A percentile compares a stretch with the other conserved stretches of the same genome.
These are phyloP conservation scores for Myotis lucifugus DNA, from an alignment of 2,113 vertebrate species.

Conservation along the genomic window DNA sequence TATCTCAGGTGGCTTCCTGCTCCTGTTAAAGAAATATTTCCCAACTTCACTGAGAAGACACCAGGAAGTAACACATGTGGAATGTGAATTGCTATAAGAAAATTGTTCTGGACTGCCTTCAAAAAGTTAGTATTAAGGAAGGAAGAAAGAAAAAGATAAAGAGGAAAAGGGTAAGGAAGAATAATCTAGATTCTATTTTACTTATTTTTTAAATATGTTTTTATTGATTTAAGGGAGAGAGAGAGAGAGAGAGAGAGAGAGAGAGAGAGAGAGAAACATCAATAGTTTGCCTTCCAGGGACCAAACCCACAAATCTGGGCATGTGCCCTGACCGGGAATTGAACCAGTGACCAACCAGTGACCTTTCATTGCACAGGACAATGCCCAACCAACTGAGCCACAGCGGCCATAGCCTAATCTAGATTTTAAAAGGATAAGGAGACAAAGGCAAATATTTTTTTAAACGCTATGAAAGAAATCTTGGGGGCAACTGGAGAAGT, in stretches of 20 bases:
- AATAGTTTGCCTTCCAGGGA: too few relatives aligned
- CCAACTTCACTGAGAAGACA: not conserved
- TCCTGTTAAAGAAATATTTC: constrained; percentile 31
- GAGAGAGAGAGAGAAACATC: too few relatives aligned
- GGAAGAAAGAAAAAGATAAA: not conserved
- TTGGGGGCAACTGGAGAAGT: not conserved
- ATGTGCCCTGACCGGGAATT: too few relatives aligned
- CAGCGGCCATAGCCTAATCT: not conserved
- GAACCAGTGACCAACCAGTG: too few relatives aligned
- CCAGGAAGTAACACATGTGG: constrained; percentile 18
- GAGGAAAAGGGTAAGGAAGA: not conserved
- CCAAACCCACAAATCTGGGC: too few relatives aligned
- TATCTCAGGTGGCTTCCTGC: not conserved
- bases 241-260: too few relatives aligned
- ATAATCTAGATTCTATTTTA: not conserved
- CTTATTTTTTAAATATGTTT: not conserved
- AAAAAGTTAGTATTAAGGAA: not conserved
- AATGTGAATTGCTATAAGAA: not conserved
- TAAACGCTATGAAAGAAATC: not conserved
- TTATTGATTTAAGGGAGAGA: too few relatives aligned
- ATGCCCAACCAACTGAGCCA: too few relatives aligned
- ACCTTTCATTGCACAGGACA: too few relatives aligned
- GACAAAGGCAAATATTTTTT: not conserved
- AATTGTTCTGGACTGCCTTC: not conserved
- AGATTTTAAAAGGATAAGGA: constrained; percentile 19